Evolutionary conservation across 2,113 vertebrate species (phyloP), one percentile per base, ranked within the genome.

Genomic region (Misgurnus mizolepis): DNA sequence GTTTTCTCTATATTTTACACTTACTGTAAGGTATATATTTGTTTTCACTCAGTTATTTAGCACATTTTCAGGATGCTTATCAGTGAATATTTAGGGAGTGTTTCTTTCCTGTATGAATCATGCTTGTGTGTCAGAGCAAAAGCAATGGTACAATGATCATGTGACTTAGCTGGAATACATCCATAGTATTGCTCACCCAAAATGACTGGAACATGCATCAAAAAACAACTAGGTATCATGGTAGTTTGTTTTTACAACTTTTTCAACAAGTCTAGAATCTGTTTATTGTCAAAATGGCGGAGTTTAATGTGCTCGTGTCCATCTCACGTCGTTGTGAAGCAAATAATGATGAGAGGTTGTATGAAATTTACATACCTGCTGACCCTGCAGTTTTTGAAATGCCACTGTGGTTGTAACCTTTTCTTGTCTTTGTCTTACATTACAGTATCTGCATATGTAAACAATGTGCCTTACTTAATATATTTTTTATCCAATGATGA

Each of bases 141-240:
- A 67, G 78, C 50, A 7, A 53, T 12, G 0, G 50, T 53, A 4
- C 10, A 53, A 4, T 53, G 65, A 87, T 91, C 91, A 93, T 88
- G 90, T 93, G 91, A 91, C 83, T 80, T 77, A 53, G 79, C 64
- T 89, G 91, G 91, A 92, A 92, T 92, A 89, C 27, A 2, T 34
- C 27, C 27, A 34, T 34, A 1, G 27, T 34, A 34, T 1, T 34
- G 27, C 41, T 15, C 55, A 69, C 50, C 74, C 34, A 7, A 43
- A 76, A 10, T 74, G 34, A 45, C 50, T 50, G 27, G 27, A 34
- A 34, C 1, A 34, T 34, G 27, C 4, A 45, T 60, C 60, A 18
- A 15, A 60, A 43, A 73, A 45, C 22, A 15, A 45, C 11, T 27
- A 11, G 22, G 11, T 14, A 40, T 40, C 40, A 34, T n/a, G 15